Evolutionary conservation across 2,797 vertebrate species (phyloP), one percentile per base, ranked within the genome.

Genomic region (Pseudomugil gertrudae): DNA sequence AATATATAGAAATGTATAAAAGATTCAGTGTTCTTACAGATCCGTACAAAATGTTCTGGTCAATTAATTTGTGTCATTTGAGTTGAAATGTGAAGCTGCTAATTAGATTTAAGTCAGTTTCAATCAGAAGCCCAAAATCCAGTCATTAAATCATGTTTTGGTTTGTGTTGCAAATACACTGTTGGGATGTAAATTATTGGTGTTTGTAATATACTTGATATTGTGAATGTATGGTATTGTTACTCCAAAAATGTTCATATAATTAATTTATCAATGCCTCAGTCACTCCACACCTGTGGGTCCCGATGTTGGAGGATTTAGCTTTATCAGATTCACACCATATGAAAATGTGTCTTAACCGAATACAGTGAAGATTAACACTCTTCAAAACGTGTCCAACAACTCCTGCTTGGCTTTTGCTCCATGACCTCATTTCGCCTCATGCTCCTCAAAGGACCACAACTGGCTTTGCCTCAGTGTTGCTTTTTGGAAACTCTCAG

Each of bases 381-480:
- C 29, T 21, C 40, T 23, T 52, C 14, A 52, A 29, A 52, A 11
- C 54, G 32, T 68, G 63, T 78, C 36, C 15, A 64, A 55, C 68
- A 76, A 67, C 43, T 66, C 32, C 63, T 75, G 72, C 57, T 51
- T 68, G 51, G 58, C 63, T 21, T 68, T 51, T 65, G 54, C 32
- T 75, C 60, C 29, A 36, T 52, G 53, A 72, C 63, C 51, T 79
- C 54, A 36, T 21, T 17, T 27, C 40, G 68, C 27, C 65, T 50
- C 60, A 32, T 53, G 57, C 58, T 56, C 79, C 70, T 71, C 21
- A n/a, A 38, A 55, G 53, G 57, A 76, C 79, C 78, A 58, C 67
- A 69, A 56, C 64, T 76, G 79, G 79, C 74, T 84, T 78, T 66
- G 68, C 52, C 26, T 66, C 58, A 3, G 71, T 76, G 65, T 74